Evolutionary conservation across 1,140 invertebrate genomes (phyloP).

Genomic region (Pogonomyrmex californicus): DNA sequence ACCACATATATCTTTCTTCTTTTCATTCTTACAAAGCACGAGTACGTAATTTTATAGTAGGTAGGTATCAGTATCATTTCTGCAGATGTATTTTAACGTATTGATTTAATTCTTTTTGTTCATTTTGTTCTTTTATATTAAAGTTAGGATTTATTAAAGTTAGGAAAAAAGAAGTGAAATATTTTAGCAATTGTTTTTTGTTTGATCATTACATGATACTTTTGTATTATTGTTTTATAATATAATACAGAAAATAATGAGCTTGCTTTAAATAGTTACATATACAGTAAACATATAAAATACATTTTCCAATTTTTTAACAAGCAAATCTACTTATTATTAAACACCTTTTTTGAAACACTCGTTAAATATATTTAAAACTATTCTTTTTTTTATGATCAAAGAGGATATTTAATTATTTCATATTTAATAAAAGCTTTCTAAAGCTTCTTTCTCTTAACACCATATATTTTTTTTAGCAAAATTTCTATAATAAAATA

Average conservation of each 20-base stretch:
- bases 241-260: neutral
- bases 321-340: neutral
- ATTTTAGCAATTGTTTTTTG: neutral
- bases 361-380: neutral
- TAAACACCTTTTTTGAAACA: neutral
- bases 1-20: neutral
- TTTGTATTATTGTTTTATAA: neutral
- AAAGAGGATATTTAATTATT: neutral
- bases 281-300: neutral
- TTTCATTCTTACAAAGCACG: neutral
- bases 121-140: neutral
- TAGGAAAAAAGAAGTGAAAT: neutral
- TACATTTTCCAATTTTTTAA: neutral
- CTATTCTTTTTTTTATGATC: neutral
- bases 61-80: neutral
- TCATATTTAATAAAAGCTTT: neutral
- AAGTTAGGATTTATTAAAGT: neutral
- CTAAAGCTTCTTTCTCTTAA: neutral
- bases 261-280: neutral
- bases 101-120: neutral
- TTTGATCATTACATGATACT: neutral
- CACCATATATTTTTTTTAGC: neutral
- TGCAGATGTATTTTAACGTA: neutral
- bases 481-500: constrained; percentile 6
- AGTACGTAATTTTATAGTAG: neutral